These are phyloP conservation scores for Sinocyclocheilus anshuiensis DNA, from an alignment of 2,113 vertebrate genomes.

Conservation along the genomic window DNA sequence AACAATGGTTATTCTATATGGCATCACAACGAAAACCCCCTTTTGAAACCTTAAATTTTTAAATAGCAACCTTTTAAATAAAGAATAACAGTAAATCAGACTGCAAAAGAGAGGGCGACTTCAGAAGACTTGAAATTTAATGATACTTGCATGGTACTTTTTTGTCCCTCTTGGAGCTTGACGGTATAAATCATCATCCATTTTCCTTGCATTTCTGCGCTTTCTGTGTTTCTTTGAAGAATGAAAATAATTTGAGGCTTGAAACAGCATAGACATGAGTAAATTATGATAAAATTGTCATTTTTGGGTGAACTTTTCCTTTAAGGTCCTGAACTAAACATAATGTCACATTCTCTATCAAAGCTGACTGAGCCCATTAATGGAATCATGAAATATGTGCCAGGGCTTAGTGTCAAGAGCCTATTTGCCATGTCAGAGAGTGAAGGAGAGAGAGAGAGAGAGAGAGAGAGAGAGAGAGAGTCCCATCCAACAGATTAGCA, in stretches of 20 bases:
- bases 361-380: conserved; percentile 42
- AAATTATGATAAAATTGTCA: neutral
- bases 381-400: conserved; percentile 34
- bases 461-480: conserved; percentile 14
- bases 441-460: neutral
- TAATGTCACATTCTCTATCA: conserved; percentile 21
- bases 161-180: neutral
- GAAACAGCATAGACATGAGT: neutral
- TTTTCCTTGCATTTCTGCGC: neutral
- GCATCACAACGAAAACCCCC: no score
- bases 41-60: neutral
- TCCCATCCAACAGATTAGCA: conserved; percentile 47
- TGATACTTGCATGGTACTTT: neutral
- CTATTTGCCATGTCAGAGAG: conserved; percentile 23
- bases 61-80: neutral
- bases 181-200: neutral
- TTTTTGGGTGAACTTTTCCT: neutral
- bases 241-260: neutral
- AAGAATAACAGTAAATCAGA: neutral
- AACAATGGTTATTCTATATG: no score
- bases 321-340: conserved; percentile 15
- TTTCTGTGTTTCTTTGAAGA: neutral
- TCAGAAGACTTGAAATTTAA: neutral
- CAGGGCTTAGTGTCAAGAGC: conserved; percentile 33
- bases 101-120: neutral